Evolutionary conservation across 1,140 invertebrate genomes (phyloP).

Genomic region (Ephestia elutella): DNA sequence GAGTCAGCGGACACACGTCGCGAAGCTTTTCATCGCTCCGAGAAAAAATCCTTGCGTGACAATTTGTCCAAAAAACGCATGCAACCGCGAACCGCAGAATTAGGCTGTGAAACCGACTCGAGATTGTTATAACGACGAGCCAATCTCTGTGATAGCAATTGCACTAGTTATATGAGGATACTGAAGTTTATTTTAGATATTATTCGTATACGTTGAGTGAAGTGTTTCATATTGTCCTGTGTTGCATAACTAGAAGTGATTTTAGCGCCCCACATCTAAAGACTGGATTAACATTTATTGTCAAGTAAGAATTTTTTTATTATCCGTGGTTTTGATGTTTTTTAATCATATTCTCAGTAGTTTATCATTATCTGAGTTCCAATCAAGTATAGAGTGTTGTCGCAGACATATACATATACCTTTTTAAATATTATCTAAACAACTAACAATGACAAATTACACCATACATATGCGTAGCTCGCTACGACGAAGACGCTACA

Average conservation of each 20-base stretch:
- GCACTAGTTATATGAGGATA: slow-evolving; percentile 49
- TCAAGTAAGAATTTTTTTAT: slow-evolving; percentile 27
- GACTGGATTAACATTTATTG: slow-evolving; percentile 29
- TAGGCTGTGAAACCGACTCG: slow-evolving; percentile 28
- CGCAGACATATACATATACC: no score
- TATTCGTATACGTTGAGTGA: slow-evolving; percentile 47
- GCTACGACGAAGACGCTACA: no score
- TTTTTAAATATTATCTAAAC: no score
- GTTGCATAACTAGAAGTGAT: slow-evolving; percentile 31
- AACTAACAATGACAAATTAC: no score
- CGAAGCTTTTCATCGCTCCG: slow-evolving; percentile 52
- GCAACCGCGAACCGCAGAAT: slow-evolving; percentile 28
- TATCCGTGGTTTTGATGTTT: background rate
- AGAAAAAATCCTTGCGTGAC: slow-evolving; percentile 59
- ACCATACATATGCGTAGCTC: no score
- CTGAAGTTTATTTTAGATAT: slow-evolving; percentile 45
- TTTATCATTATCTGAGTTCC: no score
- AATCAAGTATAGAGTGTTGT: no score
- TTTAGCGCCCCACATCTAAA: slow-evolving; percentile 17
- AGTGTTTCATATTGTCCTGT: slow-evolving; percentile 44
- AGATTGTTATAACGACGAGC: slow-evolving; percentile 60
- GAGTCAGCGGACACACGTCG: slow-evolving; percentile 63
- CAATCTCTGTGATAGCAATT: slow-evolving; percentile 53
- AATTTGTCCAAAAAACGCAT: slow-evolving; percentile 54
- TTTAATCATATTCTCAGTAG: no score